These are phyloP conservation scores for Neoascia interrupta DNA, from an alignment of 2,888 invertebrate species.

Conservation along the genomic window DNA sequence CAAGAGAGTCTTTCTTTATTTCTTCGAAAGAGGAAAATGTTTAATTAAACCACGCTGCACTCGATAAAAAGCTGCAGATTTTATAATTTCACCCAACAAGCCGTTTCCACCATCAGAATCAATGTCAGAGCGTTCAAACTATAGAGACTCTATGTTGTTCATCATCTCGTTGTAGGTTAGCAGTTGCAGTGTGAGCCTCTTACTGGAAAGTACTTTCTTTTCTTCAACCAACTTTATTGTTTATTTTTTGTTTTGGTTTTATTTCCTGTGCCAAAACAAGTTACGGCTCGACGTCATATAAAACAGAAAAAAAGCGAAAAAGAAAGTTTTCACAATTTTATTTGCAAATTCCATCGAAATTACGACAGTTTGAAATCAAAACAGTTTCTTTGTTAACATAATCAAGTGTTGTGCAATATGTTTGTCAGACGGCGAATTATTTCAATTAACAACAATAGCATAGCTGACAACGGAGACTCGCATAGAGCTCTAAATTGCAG, in stretches of 20 bases:
- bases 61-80: neutral
- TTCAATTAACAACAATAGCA: conserved; percentile 57
- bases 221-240: conserved; percentile 12
- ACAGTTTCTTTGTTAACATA: neutral
- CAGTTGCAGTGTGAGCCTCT: conserved; percentile 56
- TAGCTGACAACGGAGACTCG: conserved; percentile 5
- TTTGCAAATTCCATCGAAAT: conserved; percentile 10
- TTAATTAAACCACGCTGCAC: conserved; percentile 17
- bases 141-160: too few species aligned
- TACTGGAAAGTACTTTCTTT: conserved; percentile 61
- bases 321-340: conserved; percentile 44
- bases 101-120: neutral
- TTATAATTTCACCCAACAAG: conserved; percentile 43
- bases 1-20: neutral
- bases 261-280: conserved; percentile 28
- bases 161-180: conserved; percentile 19
- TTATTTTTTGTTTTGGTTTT: conserved; percentile 13
- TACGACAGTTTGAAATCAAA: neutral
- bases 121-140: neutral
- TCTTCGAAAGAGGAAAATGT: neutral
- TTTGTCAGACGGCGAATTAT: conserved; percentile 43
- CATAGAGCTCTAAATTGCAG: conserved; percentile 4
- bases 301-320: too few species aligned
- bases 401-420: conserved; percentile 33
- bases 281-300: too few species aligned